Evolutionary conservation across 2,888 invertebrate genomes (phyloP).

Genomic region (Ectropis crepuscularia): DNA sequence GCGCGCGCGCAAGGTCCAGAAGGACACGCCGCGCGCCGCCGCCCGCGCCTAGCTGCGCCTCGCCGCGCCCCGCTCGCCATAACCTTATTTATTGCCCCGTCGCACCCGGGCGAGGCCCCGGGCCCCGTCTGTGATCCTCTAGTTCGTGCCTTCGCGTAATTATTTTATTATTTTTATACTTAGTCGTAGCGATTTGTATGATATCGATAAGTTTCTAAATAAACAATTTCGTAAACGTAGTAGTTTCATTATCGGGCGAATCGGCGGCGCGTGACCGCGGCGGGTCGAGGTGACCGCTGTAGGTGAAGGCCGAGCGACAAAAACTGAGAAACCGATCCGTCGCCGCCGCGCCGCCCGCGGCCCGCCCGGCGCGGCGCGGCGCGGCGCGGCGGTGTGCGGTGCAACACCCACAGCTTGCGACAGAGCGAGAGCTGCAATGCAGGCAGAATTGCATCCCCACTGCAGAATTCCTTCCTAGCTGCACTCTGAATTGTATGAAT

Average conservation of each 20-base stretch:
- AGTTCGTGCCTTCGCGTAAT: slow-evolving; percentile 49
- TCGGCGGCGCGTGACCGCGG: slow-evolving; percentile 6
- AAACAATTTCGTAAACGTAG: slow-evolving; percentile 75
- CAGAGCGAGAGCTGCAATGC: not conserved
- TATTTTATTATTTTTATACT: slow-evolving; percentile 74
- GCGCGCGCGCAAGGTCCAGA: slow-evolving; percentile 66
- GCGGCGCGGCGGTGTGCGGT: no score
- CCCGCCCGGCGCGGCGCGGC: no score
- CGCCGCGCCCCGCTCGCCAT: slow-evolving; percentile 65
- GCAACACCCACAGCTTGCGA: slow-evolving; percentile 11
- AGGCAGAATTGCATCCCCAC: not conserved
- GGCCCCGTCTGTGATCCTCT: slow-evolving; percentile 61
- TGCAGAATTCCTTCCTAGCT: no score
- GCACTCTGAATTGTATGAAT: no score
- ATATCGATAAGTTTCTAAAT: slow-evolving; percentile 76
- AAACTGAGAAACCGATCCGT: slow-evolving; percentile 55
- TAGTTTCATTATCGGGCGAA: slow-evolving; percentile 66
- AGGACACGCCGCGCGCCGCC: slow-evolving; percentile 60
- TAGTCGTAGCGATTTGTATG: slow-evolving; percentile 61
- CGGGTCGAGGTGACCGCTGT: slow-evolving; percentile 56
- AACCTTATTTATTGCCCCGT: slow-evolving; percentile 70
- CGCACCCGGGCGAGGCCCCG: slow-evolving; percentile 31
- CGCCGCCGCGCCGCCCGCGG: slow-evolving; percentile 23
- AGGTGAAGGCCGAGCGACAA: slow-evolving; percentile 73
- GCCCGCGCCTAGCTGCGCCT: slow-evolving; percentile 40